Evolutionary conservation across 2,113 vertebrate genomes (phyloP).

Genomic region (Jacana jacana): DNA sequence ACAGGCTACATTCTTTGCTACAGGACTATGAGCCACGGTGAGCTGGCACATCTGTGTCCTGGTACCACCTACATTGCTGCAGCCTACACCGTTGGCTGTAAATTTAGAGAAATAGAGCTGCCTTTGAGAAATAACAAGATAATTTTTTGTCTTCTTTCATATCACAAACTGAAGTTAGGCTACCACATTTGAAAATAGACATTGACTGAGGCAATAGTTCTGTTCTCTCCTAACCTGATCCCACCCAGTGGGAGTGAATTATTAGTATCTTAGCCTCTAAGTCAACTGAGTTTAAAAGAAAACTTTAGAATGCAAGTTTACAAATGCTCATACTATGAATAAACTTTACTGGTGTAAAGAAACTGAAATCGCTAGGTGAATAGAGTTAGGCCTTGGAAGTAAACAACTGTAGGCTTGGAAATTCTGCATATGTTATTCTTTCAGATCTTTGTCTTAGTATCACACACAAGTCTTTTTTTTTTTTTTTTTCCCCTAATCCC

Average conservation of each 20-base stretch:
- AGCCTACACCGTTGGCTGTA: not conserved
- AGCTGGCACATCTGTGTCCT: slow-evolving; percentile 6
- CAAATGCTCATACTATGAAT: not conserved
- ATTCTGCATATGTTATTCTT: slow-evolving; percentile 39
- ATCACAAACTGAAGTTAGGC: not conserved
- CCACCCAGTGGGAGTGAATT: not conserved
- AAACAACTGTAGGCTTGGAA: slow-evolving; percentile 13
- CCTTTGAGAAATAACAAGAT: not conserved
- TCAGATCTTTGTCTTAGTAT: slow-evolving; percentile 11
- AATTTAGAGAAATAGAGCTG: not conserved
- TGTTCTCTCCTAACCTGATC: not conserved
- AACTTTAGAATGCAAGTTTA: not conserved
- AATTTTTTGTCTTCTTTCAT: not conserved
- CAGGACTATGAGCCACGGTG: not conserved
- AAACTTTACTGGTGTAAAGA: not conserved
- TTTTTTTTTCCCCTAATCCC: slow-evolving; percentile 7
- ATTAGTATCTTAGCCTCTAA: not conserved
- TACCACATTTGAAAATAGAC: not conserved
- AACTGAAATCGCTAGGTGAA: not conserved
- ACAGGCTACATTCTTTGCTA: slow-evolving; percentile 1
- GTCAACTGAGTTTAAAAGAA: not conserved
- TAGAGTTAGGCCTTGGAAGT: not conserved
- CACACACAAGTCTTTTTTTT: not conserved
- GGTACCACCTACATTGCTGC: not conserved
- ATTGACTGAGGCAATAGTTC: not conserved